Percentiles rank a stretch among this genome's conserved stretches.
Conservation (phyloP, 37 sponge, comb jelly and placozoan genomes). For the Eunapius fragilis region DNA sequence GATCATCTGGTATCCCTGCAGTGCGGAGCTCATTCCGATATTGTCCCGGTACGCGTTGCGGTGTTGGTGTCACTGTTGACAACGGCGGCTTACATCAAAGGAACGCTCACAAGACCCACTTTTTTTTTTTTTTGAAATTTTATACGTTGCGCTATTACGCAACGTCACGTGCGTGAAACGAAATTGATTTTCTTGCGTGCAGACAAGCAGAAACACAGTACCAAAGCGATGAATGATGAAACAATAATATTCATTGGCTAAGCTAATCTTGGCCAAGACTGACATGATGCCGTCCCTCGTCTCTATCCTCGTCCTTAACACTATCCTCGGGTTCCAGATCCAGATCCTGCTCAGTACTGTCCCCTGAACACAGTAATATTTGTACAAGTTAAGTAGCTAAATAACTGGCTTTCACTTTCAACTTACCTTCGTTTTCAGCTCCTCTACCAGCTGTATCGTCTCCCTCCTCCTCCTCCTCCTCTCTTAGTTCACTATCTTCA, state of each 20-base stretch:
- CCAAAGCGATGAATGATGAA: neutral
- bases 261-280: too few species aligned
- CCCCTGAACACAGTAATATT: neutral
- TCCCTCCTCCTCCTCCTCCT: neutral
- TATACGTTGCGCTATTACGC: too few species aligned
- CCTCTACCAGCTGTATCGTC: neutral
- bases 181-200: neutral
- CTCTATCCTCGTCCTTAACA: neutral
- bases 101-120: neutral
- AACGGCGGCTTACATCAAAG: neutral
- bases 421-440: neutral
- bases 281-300: neutral
- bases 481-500: slow-evolving; percentile 4
- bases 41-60: neutral
- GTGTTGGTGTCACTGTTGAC: neutral
- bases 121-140: neutral
- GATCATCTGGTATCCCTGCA: slow-evolving; percentile 75
- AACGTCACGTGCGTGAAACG: neutral
- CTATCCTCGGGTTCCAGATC: neutral
- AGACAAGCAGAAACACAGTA: neutral
- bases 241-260: neutral
- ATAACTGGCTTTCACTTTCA: slow-evolving; percentile 1
- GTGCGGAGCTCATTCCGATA: slow-evolving; percentile 11
- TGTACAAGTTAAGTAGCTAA: neutral
- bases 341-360: neutral